Percentiles rank a stretch among this genome's conserved stretches.
Evolutionary conservation across 1,140 invertebrate genomes (phyloP).

Genomic region (Galendromus occidentalis): DNA sequence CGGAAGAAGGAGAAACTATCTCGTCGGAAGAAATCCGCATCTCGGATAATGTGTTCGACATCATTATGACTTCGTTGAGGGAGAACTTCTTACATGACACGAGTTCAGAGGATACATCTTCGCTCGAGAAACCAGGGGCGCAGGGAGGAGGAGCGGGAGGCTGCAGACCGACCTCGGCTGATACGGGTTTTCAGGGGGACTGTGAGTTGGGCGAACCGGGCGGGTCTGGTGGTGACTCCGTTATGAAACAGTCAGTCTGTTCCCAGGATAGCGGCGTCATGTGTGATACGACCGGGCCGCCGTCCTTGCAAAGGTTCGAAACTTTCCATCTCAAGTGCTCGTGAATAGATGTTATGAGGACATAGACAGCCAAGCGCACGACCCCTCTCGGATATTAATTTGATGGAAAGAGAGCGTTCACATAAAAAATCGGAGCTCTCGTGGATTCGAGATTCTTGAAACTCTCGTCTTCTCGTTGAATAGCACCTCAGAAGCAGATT

Average conservation of each 20-base stretch:
- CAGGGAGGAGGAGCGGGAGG: not conserved
- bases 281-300: constrained; percentile 4
- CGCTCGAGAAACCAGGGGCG: not conserved
- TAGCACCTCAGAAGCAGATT: no score
- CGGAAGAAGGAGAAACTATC: not conserved
- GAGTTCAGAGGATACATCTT: not conserved
- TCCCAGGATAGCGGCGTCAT: constrained; percentile 7
- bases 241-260: constrained; percentile 8
- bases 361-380: no score
- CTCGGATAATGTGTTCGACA: constrained; percentile 3
- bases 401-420: no score
- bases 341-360: no score
- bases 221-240: not conserved
- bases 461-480: no score
- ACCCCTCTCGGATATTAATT: no score
- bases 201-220: not conserved
- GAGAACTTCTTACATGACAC: not conserved
- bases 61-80: not conserved
- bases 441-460: no score
- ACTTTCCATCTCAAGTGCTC: not conserved
- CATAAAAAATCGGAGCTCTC: no score
- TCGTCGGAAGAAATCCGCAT: constrained; percentile 1
- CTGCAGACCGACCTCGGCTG: not conserved
- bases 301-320: not conserved
- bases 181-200: constrained; percentile 3